These are phyloP conservation scores for Oncorhynchus gorbuscha DNA, from an alignment of 2,113 vertebrate species.

Conservation along the genomic window DNA sequence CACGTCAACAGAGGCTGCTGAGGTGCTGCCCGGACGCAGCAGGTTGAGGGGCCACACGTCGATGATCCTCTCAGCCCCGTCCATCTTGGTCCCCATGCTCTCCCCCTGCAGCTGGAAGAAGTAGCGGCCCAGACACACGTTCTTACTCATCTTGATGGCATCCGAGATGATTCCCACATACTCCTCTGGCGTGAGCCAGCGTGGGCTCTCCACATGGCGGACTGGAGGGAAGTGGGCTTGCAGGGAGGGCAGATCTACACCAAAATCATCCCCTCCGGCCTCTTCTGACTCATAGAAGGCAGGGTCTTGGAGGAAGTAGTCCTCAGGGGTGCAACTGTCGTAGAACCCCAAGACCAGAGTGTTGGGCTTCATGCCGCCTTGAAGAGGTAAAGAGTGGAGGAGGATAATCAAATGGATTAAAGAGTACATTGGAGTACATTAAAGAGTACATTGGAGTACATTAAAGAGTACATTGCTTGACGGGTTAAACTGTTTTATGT, in stretches of 20 bases:
- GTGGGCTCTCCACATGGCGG: conserved; percentile 75
- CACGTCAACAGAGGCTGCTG: conserved; percentile 77
- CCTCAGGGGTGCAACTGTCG: conserved; percentile 81
- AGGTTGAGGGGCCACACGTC: conserved; percentile 91
- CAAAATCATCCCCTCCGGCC: conserved; percentile 75
- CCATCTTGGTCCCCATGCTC: conserved; percentile 53
- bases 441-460: background rate
- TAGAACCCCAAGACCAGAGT: conserved; percentile 87
- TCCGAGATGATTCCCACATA: conserved; percentile 86
- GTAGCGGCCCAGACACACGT: conserved; percentile 83
- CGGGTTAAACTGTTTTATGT: background rate
- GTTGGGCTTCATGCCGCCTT: conserved; percentile 94
- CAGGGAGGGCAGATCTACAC: conserved; percentile 79
- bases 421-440: background rate
- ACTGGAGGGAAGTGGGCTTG: conserved; percentile 86
- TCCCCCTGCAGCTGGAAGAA: conserved; percentile 76
- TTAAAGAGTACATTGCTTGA: background rate
- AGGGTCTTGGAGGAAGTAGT: conserved; percentile 84
- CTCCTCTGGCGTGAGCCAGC: conserved; percentile 78
- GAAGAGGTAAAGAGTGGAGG: background rate
- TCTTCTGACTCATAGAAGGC: conserved; percentile 72
- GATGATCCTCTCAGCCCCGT: conserved; percentile 67
- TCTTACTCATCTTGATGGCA: conserved; percentile 91
- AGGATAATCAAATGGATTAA: background rate
- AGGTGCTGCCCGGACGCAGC: conserved; percentile 71